Conservation (phyloP, 2,888 invertebrate species). For the Nowickia ferox region DNA sequence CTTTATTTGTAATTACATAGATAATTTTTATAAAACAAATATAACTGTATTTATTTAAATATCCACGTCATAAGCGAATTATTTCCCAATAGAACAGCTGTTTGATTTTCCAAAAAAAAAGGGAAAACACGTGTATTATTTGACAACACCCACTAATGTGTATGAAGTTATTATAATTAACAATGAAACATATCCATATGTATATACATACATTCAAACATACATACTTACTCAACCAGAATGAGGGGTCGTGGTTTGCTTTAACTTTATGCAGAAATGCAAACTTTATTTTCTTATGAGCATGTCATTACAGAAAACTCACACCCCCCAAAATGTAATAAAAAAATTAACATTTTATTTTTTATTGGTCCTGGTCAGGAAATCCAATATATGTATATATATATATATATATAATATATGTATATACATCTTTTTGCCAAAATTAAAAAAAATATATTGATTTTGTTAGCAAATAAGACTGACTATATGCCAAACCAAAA, state of each 20-base stretch:
- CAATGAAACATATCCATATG: neutral
- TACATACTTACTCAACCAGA: neutral
- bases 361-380: too few relatives aligned
- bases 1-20: too few relatives aligned
- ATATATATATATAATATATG: too few relatives aligned
- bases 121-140: constrained; percentile 9
- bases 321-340: too few relatives aligned
- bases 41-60: constrained; percentile 55
- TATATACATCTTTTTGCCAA: too few relatives aligned
- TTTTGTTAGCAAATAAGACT: too few relatives aligned
- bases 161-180: neutral
- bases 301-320: too few relatives aligned
- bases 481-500: too few relatives aligned
- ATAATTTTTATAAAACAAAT: too few relatives aligned
- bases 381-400: too few relatives aligned
- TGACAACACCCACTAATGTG: constrained; percentile 52
- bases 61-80: neutral
- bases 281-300: neutral
- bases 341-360: too few relatives aligned
- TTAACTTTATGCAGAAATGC: neutral
- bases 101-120: constrained; percentile 23
- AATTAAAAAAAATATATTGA: too few relatives aligned
- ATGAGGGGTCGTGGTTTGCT: neutral
- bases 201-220: neutral
- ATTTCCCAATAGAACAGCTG: constrained; percentile 48